Base-by-base conservation (phyloP, 1,140 invertebrate genomes). In the Papilio xuthus region DNA sequence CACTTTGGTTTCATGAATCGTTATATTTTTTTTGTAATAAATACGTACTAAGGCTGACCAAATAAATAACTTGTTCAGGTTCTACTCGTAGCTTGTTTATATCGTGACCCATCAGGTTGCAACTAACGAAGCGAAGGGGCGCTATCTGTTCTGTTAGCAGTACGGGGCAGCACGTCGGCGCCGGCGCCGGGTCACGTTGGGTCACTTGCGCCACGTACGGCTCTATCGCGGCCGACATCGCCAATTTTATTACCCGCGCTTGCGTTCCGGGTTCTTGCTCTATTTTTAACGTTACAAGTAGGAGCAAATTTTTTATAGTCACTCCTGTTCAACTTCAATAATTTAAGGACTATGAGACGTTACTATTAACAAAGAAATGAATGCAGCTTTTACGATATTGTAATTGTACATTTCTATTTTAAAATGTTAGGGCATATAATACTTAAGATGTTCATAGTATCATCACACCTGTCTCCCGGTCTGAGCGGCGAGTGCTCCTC, bases 391-490 rank as follows among this genome's bases (percentile, higher is more conserved):
- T n/a, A n/a, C n/a, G n/a, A n/a, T n/a, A n/a, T n/a, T n/a, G n/a
- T n/a, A n/a, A n/a, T n/a, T n/a, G n/a, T n/a, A n/a, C n/a, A n/a
- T n/a, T n/a, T n/a, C n/a, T n/a, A n/a, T n/a, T 47, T 18, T 1
- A 18, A 47, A 47, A 63, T 63, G 56, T 63, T 63, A 63, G 0
- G 12, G 23, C 15, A 67, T n/a, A n/a, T n/a, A n/a, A n/a, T 41
- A 2, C 18, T n/a, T 72, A 28, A 7, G 8, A 4, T 26, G 47
- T 67, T 23, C 8, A 8, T 26, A 53, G 18, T 67, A 80, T 12
- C 53, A 80, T 12, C 53, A 1, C 44, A 92, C 91, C 91, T 90
- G 85, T 93, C 91, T 56, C 91, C 90, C 0, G 84, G 56, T 18
- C 85, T 86, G 9, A 93, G 74, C 0, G 81, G 78, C 2, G 86